Evolutionary conservation across 2,797 vertebrate genomes (phyloP).

Genomic region (Chanos chanos): DNA sequence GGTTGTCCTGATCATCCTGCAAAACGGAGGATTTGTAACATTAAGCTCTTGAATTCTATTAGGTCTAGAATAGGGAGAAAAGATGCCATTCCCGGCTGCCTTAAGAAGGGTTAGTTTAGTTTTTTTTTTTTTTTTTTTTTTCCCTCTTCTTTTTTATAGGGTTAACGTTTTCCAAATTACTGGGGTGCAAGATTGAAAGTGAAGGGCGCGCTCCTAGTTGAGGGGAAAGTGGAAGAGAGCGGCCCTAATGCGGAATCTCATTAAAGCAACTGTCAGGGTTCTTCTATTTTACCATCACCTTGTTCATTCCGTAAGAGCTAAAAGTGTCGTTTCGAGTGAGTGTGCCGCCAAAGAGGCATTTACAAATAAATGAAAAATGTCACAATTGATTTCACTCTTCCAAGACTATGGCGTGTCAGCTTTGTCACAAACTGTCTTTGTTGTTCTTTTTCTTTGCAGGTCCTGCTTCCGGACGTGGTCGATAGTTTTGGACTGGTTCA

Average conservation of each 20-base stretch:
- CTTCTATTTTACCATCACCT: slow-evolving; percentile 86
- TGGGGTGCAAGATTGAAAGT: slow-evolving; percentile 80
- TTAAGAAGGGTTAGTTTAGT: slow-evolving; percentile 70
- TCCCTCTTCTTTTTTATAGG: no score
- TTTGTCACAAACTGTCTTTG: slow-evolving; percentile 94
- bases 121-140: no score
- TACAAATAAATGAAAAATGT: slow-evolving; percentile 99
- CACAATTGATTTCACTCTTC: slow-evolving; percentile 94
- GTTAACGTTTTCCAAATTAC: slow-evolving; percentile 81
- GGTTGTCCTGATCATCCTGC: slow-evolving; percentile 9
- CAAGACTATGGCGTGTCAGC: slow-evolving; percentile 78
- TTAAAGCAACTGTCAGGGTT: slow-evolving; percentile 94
- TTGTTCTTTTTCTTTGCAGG: slow-evolving; percentile 81
- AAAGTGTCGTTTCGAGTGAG: slow-evolving; percentile 93
- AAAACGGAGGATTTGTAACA: background rate
- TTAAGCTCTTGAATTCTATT: slow-evolving; percentile 8
- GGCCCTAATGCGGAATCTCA: slow-evolving; percentile 91
- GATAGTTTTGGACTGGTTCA: slow-evolving; percentile 80
- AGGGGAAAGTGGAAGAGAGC: slow-evolving; percentile 75
- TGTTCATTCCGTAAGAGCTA: slow-evolving; percentile 81
- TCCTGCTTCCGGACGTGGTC: slow-evolving; percentile 73
- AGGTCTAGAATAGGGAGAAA: slow-evolving; percentile 28
- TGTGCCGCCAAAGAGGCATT: slow-evolving; percentile 91
- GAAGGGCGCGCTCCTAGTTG: slow-evolving; percentile 79
- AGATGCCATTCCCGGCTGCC: slow-evolving; percentile 60